Evolutionary conservation across 2,888 invertebrate genomes (phyloP).

Genomic region (Yponomeuta evonymella): DNA sequence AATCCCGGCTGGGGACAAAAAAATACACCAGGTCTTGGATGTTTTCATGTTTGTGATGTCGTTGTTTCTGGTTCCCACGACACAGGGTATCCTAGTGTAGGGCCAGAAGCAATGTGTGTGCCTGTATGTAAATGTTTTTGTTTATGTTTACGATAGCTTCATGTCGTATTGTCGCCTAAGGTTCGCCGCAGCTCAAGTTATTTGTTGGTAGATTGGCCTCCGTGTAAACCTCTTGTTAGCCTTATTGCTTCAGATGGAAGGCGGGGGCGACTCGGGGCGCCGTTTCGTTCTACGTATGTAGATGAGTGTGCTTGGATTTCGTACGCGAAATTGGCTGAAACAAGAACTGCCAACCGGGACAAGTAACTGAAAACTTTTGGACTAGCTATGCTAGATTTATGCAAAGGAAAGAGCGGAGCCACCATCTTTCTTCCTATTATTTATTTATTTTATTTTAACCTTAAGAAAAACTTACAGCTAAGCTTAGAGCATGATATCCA

Average conservation of each 20-base stretch:
- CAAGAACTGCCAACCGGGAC: neutral
- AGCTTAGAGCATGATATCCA: no score
- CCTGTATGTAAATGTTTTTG: no score
- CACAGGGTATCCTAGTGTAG: no score
- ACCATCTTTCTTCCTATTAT: neutral
- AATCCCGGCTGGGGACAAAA: no score
- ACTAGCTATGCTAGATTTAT: neutral
- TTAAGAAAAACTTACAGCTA: no score
- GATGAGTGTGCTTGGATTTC: neutral
- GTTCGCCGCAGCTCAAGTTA: neutral
- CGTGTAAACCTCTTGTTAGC: neutral
- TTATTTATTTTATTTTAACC: no score
- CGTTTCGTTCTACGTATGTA: neutral
- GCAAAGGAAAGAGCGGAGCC: neutral
- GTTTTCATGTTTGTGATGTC: no score
- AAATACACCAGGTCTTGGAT: no score
- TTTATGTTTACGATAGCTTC: no score
- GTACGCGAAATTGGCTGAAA: neutral
- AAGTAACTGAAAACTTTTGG: neutral
- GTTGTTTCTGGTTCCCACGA: no score
- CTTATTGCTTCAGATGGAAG: conserved; percentile 1
- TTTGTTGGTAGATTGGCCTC: neutral
- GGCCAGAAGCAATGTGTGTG: no score
- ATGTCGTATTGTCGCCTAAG: neutral
- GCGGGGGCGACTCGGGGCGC: neutral